Evolutionary conservation across 2,113 vertebrate genomes (phyloP), one percentile per base, ranked within the genome.

Genomic region (Phaethornis superciliosus): DNA sequence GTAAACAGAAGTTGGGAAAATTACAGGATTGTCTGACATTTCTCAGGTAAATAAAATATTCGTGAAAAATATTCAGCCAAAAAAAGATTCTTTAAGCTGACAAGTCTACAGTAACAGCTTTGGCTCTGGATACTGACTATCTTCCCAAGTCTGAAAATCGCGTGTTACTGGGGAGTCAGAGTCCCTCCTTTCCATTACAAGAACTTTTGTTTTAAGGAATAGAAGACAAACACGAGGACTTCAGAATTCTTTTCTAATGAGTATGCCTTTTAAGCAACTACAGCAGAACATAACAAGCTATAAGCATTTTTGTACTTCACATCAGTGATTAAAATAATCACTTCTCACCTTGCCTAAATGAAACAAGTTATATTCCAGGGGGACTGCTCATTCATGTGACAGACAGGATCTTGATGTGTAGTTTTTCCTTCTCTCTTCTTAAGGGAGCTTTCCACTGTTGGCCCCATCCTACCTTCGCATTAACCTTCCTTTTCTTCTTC

Each of bases 91-190:
- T 68, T 60, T 37, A 28, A 49, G 26, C 2, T 76, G 44, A 54
- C 6, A 90, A 49, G 26, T 42, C 27, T 49, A 24, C 21, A 89
- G 7, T 42, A 81, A 22, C 6, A 47, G 37, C 4, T 76, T 76
- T 93, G 80, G 7, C 14, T 77, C 23, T 81, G 46, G 14, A 27
- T 74, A 28, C 26, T 65, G 40, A 32, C 28, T 33, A 9, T 27
- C 44, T n/a, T 76, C 71, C 15, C 27, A 47, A 26, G 24, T 8
- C 42, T 33, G 55, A 86, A 23, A 52, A 40, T 4, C 40, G 20
- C 7, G 8, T 6, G 0, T 55, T 3, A 0, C n/a, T 28, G 11
- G 18, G 14, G 3, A 6, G 22, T 49, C 40, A 64, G 30, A 62
- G 46, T 9, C 10, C 4, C 13, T 54, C 21, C 11, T 85, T 80